Percentiles rank a stretch among this genome's conserved stretches.
Conservation (phyloP, 2,113 vertebrate species). For the Callopanchax toddi region DNA sequence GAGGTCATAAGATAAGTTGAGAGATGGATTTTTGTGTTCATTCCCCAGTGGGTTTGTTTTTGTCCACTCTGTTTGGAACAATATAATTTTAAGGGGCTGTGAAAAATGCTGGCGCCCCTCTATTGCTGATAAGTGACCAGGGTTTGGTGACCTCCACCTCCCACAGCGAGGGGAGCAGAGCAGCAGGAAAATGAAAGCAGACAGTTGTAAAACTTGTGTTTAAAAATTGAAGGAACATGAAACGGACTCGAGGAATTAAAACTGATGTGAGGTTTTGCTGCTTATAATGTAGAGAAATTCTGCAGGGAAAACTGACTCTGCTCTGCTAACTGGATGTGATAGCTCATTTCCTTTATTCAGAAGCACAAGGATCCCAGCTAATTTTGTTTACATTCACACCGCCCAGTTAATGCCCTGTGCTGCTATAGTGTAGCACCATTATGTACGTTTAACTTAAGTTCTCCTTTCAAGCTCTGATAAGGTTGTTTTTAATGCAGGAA, state of each 20-base stretch:
- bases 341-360: conserved; percentile 47
- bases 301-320: conserved; percentile 18
- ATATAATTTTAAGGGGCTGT: background rate
- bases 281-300: conserved; percentile 40
- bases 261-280: conserved; percentile 36
- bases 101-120: background rate
- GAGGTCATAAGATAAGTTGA: conserved; percentile 16
- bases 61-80: background rate
- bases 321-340: conserved; percentile 43
- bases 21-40: background rate
- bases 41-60: conserved; percentile 17
- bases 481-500: background rate
- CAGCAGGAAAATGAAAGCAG: conserved; percentile 11
- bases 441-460: background rate
- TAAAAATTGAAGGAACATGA: conserved; percentile 14
- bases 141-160: conserved; percentile 25
- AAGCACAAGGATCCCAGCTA: conserved; percentile 22
- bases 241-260: conserved; percentile 33
- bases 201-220: conserved; percentile 12
- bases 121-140: background rate
- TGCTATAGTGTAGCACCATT: conserved; percentile 13
- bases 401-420: conserved; percentile 7
- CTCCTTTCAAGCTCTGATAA: background rate
- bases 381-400: conserved; percentile 38
- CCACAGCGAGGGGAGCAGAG: background rate